Conservation (phyloP, 2,797 vertebrate genomes). For the Melanotaenia parkinsoni region DNA sequence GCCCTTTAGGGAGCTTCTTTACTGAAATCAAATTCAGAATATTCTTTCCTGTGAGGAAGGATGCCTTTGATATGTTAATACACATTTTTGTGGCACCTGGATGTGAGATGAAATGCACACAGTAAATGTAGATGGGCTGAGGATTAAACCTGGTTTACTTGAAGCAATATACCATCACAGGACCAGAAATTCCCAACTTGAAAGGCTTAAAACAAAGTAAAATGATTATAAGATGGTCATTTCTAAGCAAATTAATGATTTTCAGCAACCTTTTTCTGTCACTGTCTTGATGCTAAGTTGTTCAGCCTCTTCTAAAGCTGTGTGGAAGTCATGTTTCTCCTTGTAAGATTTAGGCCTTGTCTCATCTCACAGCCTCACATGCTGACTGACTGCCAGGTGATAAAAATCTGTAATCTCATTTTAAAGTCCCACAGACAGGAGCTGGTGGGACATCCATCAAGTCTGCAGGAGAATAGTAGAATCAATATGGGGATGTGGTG, state of each 20-base stretch:
- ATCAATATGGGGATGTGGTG: conserved; percentile 76
- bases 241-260: conserved; percentile 31
- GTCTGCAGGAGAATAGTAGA: conserved; percentile 62
- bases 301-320: conserved; percentile 19
- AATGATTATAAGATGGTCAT: not conserved
- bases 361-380: conserved; percentile 64
- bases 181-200: not conserved
- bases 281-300: not conserved
- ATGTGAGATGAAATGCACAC: conserved; percentile 50
- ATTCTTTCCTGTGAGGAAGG: conserved; percentile 56
- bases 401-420: conserved; percentile 83
- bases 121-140: conserved; percentile 49
- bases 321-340: conserved; percentile 60
- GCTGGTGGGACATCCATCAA: conserved; percentile 77
- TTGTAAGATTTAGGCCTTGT: conserved; percentile 68
- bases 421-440: conserved; percentile 76
- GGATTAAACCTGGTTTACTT: conserved; percentile 46
- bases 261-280: conserved; percentile 13
- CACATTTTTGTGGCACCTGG: conserved; percentile 50
- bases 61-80: conserved; percentile 77
- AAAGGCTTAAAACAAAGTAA: conserved; percentile 11
- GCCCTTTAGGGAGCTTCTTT: conserved; percentile 52
- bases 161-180: conserved; percentile 10
- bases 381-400: conserved; percentile 73
- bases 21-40: conserved; percentile 70